phyloP scores from a whole-genome alignment of 2,888 invertebrate genomes.

The Nomada lathburiana region DNA sequence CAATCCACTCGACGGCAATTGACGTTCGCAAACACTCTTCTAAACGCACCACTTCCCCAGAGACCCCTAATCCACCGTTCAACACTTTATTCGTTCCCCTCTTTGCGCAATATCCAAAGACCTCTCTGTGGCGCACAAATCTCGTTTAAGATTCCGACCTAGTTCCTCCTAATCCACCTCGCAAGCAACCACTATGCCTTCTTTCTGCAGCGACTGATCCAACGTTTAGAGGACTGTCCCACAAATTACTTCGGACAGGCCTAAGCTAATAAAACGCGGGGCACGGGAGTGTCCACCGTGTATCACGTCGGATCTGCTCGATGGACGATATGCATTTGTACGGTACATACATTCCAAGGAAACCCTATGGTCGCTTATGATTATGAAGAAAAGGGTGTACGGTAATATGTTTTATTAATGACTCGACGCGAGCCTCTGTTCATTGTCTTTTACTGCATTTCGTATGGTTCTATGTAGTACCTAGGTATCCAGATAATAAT shows the following conservation, averaged over 20 bases:
- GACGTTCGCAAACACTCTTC: neutral
- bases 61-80: neutral
- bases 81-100: conserved; percentile 4
- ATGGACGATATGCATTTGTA: conserved; percentile 83
- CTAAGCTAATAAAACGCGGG: conserved; percentile 81
- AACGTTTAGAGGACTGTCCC: conserved; percentile 51
- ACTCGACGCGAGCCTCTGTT: conserved; percentile 71
- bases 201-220: conserved; percentile 15
- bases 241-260: conserved; percentile 79
- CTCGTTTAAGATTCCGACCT: conserved; percentile 29
- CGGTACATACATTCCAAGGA: conserved; percentile 79
- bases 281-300: conserved; percentile 75
- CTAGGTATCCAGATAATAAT: too few species aligned
- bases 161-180: conserved; percentile 37
- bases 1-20: too few species aligned
- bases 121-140: conserved; percentile 8
- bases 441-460: neutral
- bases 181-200: neutral
- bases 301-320: conserved; percentile 80
- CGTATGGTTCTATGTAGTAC: too few species aligned
- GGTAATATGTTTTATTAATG: conserved; percentile 80
- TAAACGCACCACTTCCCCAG: neutral
- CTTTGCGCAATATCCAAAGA: neutral
- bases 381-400: conserved; percentile 45
- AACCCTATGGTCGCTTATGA: conserved; percentile 72